Conservation (phyloP, 2,797 vertebrate species). For the Tapera naevia region DNA sequence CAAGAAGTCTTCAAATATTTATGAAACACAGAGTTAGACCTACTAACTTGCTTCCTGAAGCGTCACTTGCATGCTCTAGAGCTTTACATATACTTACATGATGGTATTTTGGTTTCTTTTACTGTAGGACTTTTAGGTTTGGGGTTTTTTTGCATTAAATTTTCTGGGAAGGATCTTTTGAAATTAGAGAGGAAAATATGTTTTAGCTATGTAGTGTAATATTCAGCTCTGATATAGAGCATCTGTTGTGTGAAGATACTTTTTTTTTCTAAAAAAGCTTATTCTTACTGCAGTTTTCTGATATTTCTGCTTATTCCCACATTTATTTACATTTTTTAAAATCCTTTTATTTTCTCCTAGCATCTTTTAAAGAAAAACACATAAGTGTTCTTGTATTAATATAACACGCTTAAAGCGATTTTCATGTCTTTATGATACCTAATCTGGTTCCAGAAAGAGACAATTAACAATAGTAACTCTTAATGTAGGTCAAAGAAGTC, state of each 20-base stretch:
- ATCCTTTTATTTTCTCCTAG: neutral
- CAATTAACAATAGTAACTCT: neutral
- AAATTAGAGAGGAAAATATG: neutral
- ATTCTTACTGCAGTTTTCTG: neutral
- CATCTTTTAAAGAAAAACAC: neutral
- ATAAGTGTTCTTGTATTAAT: neutral
- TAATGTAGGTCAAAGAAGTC: neutral
- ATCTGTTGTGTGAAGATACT: neutral
- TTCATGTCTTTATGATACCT: neutral
- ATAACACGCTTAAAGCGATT: neutral
- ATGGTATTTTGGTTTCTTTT: neutral
- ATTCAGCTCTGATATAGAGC: neutral
- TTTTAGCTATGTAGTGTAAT: neutral
- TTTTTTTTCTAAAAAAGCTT: neutral
- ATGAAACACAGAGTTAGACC: neutral
- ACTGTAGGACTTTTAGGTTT: neutral
- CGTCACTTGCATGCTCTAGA: neutral
- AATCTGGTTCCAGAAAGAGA: neutral
- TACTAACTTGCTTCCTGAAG: neutral
- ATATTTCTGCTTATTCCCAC: neutral
- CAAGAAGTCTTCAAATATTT: neutral
- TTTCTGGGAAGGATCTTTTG: neutral
- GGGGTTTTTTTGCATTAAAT: neutral
- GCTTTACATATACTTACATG: neutral
- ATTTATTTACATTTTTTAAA: neutral